Conservation (phyloP, 2,113 vertebrate species). For the Cottus gobio region DNA sequence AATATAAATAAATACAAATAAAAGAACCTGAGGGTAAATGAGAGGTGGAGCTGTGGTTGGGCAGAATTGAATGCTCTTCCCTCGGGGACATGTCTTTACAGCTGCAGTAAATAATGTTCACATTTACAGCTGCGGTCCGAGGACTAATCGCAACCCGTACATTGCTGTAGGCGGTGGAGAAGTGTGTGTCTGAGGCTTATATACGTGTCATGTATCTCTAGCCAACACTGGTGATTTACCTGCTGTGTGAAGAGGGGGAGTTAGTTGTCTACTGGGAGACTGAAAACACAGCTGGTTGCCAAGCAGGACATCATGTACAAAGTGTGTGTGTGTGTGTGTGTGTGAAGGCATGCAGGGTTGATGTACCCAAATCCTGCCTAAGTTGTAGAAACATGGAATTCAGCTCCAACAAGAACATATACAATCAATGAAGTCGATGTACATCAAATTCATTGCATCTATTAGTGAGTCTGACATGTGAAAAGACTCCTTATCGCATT, state of each 20-base stretch:
- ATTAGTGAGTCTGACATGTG: not conserved
- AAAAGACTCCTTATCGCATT: not conserved
- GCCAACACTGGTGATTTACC: conserved; percentile 48
- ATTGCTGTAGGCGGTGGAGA: conserved; percentile 21
- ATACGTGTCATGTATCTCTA: conserved; percentile 52
- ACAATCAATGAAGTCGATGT: not conserved
- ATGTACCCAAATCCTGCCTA: conserved; percentile 46
- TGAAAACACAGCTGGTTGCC: conserved; percentile 54
- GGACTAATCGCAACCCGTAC: conserved; percentile 31
- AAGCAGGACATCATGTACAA: conserved; percentile 40
- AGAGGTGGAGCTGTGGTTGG: conserved; percentile 16
- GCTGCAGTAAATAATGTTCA: conserved; percentile 54
- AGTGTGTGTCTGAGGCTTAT: conserved; percentile 25
- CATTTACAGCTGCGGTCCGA: conserved; percentile 35
- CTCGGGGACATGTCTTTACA: conserved; percentile 34
- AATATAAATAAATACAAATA: not conserved
- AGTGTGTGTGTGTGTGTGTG: conserved; percentile 31
- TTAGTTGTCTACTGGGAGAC: conserved; percentile 30
- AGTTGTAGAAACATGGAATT: not conserved
- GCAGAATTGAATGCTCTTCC: conserved; percentile 2
- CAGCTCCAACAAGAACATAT: no score
- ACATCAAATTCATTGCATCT: not conserved
- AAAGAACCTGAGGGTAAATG: not conserved
- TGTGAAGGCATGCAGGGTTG: conserved; percentile 23
- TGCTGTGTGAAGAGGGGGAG: conserved; percentile 32